Conservation (phyloP, 2,113 vertebrate species). For the Sterrhoptilus dennistouni region DNA sequence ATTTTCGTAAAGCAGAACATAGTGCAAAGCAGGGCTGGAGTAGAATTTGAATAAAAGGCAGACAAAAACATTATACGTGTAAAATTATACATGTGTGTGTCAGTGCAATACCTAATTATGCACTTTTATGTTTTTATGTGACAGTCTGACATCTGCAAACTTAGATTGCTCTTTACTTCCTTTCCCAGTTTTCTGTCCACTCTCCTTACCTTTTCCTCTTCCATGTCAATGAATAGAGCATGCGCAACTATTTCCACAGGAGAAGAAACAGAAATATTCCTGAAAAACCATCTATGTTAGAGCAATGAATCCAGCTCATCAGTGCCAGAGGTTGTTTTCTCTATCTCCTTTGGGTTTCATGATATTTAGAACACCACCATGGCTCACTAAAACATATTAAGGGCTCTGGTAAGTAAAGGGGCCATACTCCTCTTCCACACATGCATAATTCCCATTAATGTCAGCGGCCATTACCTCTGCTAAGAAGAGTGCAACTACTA, state of each 20-base stretch:
- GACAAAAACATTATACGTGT: not conserved
- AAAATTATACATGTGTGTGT: conserved; percentile 19
- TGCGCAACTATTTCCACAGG: not conserved
- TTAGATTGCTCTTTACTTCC: not conserved
- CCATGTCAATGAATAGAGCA: not conserved
- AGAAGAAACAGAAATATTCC: not conserved
- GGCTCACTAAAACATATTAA: conserved; percentile 69
- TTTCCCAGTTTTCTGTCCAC: conserved; percentile 26
- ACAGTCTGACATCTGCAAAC: not conserved
- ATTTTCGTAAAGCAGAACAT: conserved; percentile 67
- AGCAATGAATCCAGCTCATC: conserved; percentile 69
- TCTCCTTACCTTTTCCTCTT: conserved; percentile 30
- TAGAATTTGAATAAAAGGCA: conserved; percentile 43
- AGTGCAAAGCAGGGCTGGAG: conserved; percentile 34
- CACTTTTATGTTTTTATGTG: conserved; percentile 17
- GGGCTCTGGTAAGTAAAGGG: conserved; percentile 63
- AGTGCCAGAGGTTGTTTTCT: conserved; percentile 39
- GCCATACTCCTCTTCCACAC: conserved; percentile 20
- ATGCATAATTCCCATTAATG: conserved; percentile 68
- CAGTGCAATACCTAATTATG: conserved; percentile 30
- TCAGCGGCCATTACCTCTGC: conserved; percentile 41
- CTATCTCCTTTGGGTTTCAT: conserved; percentile 62
- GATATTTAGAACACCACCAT: conserved; percentile 51
- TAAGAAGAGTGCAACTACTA: conserved; percentile 5
- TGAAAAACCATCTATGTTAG: conserved; percentile 10